Percentiles rank a stretch among this genome's conserved stretches.
These are phyloP conservation scores for Lepidocyrtinus sp. DNA, from an alignment of 2,888 invertebrate species.

Conservation along the genomic window DNA sequence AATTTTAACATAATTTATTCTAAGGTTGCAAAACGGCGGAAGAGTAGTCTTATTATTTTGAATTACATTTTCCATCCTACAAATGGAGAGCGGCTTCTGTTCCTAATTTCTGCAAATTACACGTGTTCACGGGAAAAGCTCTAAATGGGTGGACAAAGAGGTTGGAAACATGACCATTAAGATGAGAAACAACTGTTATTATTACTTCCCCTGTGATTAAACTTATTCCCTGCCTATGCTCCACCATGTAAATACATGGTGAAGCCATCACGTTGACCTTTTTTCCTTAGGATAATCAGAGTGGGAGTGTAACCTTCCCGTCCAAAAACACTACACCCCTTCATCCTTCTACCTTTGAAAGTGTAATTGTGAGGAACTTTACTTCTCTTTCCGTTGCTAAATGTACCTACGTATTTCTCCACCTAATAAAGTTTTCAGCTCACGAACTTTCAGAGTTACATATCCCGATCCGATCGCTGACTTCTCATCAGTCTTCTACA, in stretches of 20 bases:
- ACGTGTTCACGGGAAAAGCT: slow-evolving; percentile 1
- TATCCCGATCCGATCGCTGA: too few species aligned
- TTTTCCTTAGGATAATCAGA: neutral
- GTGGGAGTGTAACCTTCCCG: neutral
- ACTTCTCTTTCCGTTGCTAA: neutral
- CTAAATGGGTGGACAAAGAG: neutral
- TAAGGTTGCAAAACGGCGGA: too few species aligned
- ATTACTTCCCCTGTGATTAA: slow-evolving; percentile 29
- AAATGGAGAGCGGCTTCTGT: too few species aligned
- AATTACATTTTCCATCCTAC: too few species aligned
- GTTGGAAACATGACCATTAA: slow-evolving; percentile 10
- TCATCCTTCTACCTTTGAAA: neutral
- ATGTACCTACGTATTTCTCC: neutral
- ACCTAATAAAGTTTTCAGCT: neutral
- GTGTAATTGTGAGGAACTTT: too few species aligned
- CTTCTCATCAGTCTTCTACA: too few species aligned
- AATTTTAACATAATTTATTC: too few species aligned
- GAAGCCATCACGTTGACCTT: neutral
- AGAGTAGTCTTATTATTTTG: too few species aligned
- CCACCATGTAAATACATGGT: neutral
- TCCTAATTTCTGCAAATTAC: slow-evolving; percentile 7
- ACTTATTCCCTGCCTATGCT: neutral
- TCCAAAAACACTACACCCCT: neutral
- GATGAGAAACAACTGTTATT: slow-evolving; percentile 37
- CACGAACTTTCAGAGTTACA: slow-evolving; percentile 13